phyloP scores from a whole-genome alignment of 2,888 invertebrate genomes.

The Osmoderma eremita region DNA sequence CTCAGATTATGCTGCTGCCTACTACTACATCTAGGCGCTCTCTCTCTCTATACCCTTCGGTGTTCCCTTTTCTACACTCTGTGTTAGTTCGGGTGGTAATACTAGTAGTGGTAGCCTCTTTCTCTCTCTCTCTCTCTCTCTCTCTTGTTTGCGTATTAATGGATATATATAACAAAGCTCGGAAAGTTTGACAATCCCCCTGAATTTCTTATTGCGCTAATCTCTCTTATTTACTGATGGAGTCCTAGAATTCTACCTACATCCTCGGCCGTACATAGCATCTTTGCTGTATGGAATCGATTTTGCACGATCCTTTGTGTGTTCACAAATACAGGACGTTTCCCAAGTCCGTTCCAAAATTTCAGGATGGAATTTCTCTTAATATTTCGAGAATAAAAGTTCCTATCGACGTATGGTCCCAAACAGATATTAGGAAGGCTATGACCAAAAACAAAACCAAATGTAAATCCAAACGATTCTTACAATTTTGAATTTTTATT shows the following conservation, averaged over 20 bases:
- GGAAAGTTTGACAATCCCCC: conserved; percentile 40
- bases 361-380: no score
- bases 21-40: conserved; percentile 28
- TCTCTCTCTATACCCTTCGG: conserved; percentile 9
- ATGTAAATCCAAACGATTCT: no score
- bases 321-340: conserved; percentile 3
- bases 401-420: no score
- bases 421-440: no score
- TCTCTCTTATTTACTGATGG: conserved; percentile 21
- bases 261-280: not conserved
- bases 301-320: no score
- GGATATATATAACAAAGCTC: conserved; percentile 31
- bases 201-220: conserved; percentile 42
- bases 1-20: conserved; percentile 51
- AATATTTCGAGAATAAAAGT: no score
- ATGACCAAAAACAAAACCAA: no score
- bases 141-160: conserved; percentile 49
- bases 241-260: conserved; percentile 1
- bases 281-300: not conserved
- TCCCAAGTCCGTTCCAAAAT: no score
- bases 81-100: conserved; percentile 6
- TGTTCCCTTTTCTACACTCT: conserved; percentile 18
- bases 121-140: conserved; percentile 2
- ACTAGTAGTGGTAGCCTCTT: conserved; percentile 21
- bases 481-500: no score